These are phyloP conservation scores for Oreochromis mossambicus DNA, from an alignment of 2,797 vertebrate genomes.

Conservation along the genomic window DNA sequence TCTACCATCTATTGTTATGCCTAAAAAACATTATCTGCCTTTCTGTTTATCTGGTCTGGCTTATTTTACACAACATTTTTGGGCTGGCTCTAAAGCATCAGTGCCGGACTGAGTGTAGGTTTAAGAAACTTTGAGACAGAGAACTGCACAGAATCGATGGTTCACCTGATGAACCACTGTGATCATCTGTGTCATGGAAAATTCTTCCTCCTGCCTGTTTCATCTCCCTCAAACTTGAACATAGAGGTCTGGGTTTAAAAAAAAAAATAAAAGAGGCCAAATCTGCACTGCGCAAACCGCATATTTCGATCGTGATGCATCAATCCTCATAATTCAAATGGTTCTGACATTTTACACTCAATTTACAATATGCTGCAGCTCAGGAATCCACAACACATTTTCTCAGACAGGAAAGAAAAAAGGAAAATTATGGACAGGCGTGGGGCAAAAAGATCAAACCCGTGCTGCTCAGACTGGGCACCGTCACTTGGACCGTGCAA, in stretches of 20 bases:
- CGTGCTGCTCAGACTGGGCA: slow-evolving; percentile 2
- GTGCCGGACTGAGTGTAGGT: not conserved
- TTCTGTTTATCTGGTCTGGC: not conserved
- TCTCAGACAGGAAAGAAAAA: slow-evolving; percentile 43
- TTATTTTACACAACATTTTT: not conserved
- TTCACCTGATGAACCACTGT: not conserved
- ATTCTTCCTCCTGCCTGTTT: not conserved
- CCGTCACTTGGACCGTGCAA: slow-evolving; percentile 24
- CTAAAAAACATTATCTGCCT: not conserved
- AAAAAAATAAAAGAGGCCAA: not conserved
- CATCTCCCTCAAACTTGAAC: slow-evolving; percentile 22
- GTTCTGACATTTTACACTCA: slow-evolving; percentile 62
- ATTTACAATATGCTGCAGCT: slow-evolving; percentile 54
- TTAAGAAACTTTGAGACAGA: not conserved
- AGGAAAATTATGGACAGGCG: slow-evolving; percentile 25
- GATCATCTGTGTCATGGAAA: not conserved
- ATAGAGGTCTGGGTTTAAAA: slow-evolving; percentile 14
- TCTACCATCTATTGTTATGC: not conserved
- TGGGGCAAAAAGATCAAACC: slow-evolving; percentile 31
- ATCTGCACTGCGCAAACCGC: slow-evolving; percentile 39
- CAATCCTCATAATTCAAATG: slow-evolving; percentile 45
- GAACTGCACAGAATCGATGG: not conserved
- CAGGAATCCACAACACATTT: slow-evolving; percentile 54
- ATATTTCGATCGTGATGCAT: slow-evolving; percentile 61
- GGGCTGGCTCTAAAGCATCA: not conserved